A percentile compares a stretch with the other conserved stretches of the same genome.
phyloP scores from a whole-genome alignment of 2,797 vertebrate species.

The Euphonia xanthogaster region DNA sequence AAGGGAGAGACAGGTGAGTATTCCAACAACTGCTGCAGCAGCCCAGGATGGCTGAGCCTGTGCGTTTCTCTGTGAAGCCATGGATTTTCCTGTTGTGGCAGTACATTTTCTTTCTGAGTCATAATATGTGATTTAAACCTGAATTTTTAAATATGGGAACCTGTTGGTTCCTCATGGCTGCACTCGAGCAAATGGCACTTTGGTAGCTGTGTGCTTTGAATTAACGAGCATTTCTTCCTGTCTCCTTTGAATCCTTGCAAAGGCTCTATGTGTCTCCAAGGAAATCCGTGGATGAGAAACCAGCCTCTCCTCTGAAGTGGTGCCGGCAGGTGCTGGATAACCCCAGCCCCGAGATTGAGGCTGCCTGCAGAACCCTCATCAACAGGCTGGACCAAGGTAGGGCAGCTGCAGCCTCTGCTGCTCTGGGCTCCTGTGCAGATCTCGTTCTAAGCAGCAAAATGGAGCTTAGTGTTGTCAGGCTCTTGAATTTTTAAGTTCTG shows the following conservation, averaged over 20 bases:
- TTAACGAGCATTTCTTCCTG: background rate
- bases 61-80: background rate
- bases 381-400: slow-evolving; percentile 88
- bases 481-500: background rate
- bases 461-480: background rate
- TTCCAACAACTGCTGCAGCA: accelerated
- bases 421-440: background rate
- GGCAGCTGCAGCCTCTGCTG: background rate
- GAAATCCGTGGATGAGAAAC: slow-evolving; percentile 73
- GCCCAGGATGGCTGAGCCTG: background rate
- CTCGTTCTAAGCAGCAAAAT: background rate
- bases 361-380: slow-evolving; percentile 86
- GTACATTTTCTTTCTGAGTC: background rate
- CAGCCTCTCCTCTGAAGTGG: slow-evolving; percentile 87
- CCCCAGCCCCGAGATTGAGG: slow-evolving; percentile 88
- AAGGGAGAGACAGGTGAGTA: background rate
- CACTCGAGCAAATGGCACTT: background rate
- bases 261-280: slow-evolving; percentile 91
- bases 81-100: background rate
- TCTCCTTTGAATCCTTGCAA: background rate
- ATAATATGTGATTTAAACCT: accelerated
- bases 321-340: slow-evolving; percentile 89
- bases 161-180: accelerated
- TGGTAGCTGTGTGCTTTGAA: background rate
- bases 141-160: too few species aligned